Conservation (phyloP, 2,113 vertebrate species). For the Panthera uncia region DNA sequence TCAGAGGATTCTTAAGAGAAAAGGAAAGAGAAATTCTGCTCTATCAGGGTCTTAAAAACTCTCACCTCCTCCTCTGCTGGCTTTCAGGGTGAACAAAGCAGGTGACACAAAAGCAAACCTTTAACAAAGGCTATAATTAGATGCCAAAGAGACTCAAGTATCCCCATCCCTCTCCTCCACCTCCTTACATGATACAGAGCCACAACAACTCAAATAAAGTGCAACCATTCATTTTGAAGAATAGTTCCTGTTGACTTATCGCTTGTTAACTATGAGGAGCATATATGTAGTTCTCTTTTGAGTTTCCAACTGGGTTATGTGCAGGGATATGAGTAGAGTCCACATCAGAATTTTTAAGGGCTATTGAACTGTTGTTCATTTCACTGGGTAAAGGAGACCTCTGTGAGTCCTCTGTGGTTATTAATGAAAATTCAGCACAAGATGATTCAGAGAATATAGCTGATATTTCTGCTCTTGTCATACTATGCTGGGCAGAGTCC, state of each 20-base stretch:
- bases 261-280: not conserved
- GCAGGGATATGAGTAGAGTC: not conserved
- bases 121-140: not conserved
- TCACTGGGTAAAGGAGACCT: not conserved
- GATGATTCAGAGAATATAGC: not conserved
- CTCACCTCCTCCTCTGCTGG: not conserved
- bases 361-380: not conserved
- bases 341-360: not conserved
- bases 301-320: not conserved
- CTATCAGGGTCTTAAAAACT: not conserved
- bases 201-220: not conserved
- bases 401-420: not conserved
- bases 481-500: not conserved
- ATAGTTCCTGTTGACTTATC: rapidly evolving
- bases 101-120: not conserved
- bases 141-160: not conserved
- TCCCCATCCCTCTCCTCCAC: rapidly evolving
- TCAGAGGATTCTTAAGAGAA: not conserved
- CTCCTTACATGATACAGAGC: not conserved
- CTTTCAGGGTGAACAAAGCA: not conserved
- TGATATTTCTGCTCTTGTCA: not conserved
- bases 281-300: not conserved
- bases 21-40: not conserved
- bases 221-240: not conserved
- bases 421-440: not conserved